Percentiles rank a stretch among this genome's conserved stretches.
Evolutionary conservation across 1,140 invertebrate genomes (phyloP).

Genomic region (Charaxes varanes): DNA sequence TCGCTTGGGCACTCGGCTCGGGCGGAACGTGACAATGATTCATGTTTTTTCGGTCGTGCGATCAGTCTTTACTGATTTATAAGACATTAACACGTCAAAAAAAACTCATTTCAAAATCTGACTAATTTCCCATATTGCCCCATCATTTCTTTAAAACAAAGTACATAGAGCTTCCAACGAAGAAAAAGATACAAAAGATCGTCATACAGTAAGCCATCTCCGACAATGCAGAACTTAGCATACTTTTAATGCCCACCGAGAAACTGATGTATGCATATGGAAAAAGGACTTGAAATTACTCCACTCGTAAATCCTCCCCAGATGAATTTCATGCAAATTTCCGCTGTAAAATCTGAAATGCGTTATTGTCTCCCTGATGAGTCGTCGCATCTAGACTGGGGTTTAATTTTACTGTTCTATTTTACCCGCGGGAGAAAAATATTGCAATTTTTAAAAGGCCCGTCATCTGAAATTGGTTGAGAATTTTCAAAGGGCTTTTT

Average conservation of each 20-base stretch:
- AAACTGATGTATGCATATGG: conserved; percentile 18
- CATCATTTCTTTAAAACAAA: no score
- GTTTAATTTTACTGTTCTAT: conserved; percentile 15
- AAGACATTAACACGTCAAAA: no score
- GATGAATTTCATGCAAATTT: conserved; percentile 57
- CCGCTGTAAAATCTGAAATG: conserved; percentile 43
- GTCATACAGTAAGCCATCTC: background rate
- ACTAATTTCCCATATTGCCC: no score
- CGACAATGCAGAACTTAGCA: background rate
- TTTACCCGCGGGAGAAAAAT: conserved; percentile 1
- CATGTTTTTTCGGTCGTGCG: no score
- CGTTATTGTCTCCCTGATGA: conserved; percentile 28
- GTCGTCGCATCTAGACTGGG: conserved; percentile 17
- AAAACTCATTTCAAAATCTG: no score
- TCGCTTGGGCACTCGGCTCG: no score
- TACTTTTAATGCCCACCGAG: conserved; percentile 5
- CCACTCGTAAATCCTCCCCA: conserved; percentile 37
- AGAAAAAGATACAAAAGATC: background rate
- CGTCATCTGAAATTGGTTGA: background rate
- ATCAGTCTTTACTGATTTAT: no score
- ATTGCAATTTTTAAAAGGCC: conserved; percentile 3
- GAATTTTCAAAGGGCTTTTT: no score
- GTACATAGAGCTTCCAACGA: background rate
- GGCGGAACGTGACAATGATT: no score
- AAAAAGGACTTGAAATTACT: conserved; percentile 32